Percentiles rank a stretch among this genome's conserved stretches.
Conservation (phyloP, 2,888 invertebrate genomes). For the Amphipyra tragopoginis region DNA sequence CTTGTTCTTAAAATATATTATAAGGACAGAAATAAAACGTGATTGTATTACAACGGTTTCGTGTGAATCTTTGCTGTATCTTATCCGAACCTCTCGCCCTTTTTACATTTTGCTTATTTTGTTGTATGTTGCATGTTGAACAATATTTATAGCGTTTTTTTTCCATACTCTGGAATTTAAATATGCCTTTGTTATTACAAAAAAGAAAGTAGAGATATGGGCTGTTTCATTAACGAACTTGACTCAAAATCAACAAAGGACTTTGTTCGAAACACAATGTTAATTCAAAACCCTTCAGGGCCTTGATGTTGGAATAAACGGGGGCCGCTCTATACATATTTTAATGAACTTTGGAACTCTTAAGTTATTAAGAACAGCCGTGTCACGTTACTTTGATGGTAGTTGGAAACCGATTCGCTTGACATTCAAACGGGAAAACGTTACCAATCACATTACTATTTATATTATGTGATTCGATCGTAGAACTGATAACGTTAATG, state of each 20-base stretch:
- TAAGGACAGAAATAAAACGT: conserved; percentile 37
- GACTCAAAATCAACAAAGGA: conserved; percentile 43
- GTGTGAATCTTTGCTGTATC: conserved; percentile 19
- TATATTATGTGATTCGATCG: conserved; percentile 40
- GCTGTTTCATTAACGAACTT: conserved; percentile 39
- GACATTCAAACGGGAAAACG: conserved; percentile 32
- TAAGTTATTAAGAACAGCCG: conserved; percentile 38
- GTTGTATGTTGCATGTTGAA: neutral
- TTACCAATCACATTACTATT: conserved; percentile 25
- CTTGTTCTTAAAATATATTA: conserved; percentile 28
- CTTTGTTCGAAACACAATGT: conserved; percentile 38
- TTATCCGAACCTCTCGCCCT: conserved; percentile 12
- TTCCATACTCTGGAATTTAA: no score
- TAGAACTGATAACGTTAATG: conserved; percentile 25
- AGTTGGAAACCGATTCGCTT: conserved; percentile 43
- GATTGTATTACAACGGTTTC: conserved; percentile 32
- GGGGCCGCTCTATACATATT: conserved; percentile 34
- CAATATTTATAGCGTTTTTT: conserved; percentile 8
- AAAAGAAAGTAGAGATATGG: conserved; percentile 34
- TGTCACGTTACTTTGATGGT: conserved; percentile 33
- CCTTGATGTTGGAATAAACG: conserved; percentile 45
- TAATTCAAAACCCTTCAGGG: conserved; percentile 37
- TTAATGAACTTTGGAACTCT: conserved; percentile 48
- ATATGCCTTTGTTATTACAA: conserved; percentile 18
- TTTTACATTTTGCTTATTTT: conserved; percentile 25